A percentile compares a stretch with the other conserved stretches of the same genome.
These are phyloP conservation scores for Archivesica marissinica DNA, from an alignment of 1,140 invertebrate genomes.

Conservation along the genomic window DNA sequence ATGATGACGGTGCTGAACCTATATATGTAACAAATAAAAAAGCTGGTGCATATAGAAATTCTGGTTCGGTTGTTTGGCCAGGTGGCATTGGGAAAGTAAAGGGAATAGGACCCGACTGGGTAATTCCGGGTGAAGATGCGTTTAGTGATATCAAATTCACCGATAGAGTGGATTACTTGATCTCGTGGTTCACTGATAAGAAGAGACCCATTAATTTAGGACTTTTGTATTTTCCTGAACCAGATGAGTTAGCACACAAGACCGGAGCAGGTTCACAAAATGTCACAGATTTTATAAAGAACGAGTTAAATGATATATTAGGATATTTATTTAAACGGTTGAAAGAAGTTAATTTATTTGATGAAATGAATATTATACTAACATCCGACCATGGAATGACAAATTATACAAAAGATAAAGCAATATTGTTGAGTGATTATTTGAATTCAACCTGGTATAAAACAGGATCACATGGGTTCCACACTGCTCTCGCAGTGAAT, in stretches of 20 bases:
- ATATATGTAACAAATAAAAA: constrained; percentile 78
- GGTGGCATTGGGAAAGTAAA: constrained; percentile 53
- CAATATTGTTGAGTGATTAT: constrained; percentile 14
- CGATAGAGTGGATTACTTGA: constrained; percentile 86
- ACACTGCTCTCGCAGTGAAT: neutral
- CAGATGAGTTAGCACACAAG: constrained; percentile 86
- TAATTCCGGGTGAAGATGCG: constrained; percentile 65
- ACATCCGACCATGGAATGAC: constrained; percentile 89
- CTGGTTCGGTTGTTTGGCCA: constrained; percentile 65
- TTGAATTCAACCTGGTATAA: constrained; percentile 17
- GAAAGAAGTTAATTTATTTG: constrained; percentile 80
- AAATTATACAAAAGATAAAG: constrained; percentile 5
- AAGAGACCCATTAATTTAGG: constrained; percentile 85
- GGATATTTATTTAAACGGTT: constrained; percentile 73
- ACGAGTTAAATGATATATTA: constrained; percentile 55
- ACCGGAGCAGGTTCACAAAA: constrained; percentile 77
- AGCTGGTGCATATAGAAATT: neutral
- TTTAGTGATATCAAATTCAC: constrained; percentile 81
- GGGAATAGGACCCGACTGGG: constrained; percentile 25
- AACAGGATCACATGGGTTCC: neutral
- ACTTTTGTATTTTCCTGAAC: constrained; percentile 89
- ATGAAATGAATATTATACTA: constrained; percentile 88
- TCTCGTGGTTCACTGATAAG: constrained; percentile 88
- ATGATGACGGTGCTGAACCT: constrained; percentile 71
- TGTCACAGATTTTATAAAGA: constrained; percentile 59